Evolutionary conservation across 2,888 invertebrate species (phyloP).

Genomic region (Idaea aversata): DNA sequence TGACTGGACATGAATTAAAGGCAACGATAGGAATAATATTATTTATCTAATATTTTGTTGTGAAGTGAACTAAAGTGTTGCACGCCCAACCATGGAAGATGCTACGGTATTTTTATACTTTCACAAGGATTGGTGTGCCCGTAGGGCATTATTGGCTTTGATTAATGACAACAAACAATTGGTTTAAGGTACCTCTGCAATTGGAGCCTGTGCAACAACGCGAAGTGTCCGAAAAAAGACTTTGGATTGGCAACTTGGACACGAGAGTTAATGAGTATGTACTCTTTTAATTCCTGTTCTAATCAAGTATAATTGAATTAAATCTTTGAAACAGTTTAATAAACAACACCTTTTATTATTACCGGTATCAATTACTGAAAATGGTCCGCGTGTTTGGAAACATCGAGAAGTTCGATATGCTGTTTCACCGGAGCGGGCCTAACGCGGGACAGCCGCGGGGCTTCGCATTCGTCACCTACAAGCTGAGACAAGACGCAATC

Average conservation of each 20-base stretch:
- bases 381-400: constrained; percentile 96
- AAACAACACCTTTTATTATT: constrained; percentile 74
- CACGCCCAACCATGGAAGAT: constrained; percentile 47
- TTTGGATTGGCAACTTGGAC: constrained; percentile 97
- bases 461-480: constrained; percentile 95
- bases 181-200: constrained; percentile 71
- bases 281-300: not conserved
- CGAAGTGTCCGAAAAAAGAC: constrained; percentile 83
- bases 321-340: constrained; percentile 32
- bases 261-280: constrained; percentile 96
- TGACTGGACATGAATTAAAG: not conserved
- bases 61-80: not conserved
- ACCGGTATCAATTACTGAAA: constrained; percentile 97
- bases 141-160: not conserved
- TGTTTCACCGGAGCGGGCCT: constrained; percentile 95
- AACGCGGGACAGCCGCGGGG: constrained; percentile 93
- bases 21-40: not conserved
- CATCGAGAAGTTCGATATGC: constrained; percentile 97
- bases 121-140: not conserved
- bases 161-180: constrained; percentile 4
- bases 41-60: not conserved
- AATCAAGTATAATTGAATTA: not conserved
- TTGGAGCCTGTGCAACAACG: constrained; percentile 78
- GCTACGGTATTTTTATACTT: constrained; percentile 42
- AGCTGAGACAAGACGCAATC: constrained; percentile 83